Evolutionary conservation across 1,140 invertebrate species (phyloP), one percentile per base, ranked within the genome.

Genomic region (Trypoxylus dichotomus): DNA sequence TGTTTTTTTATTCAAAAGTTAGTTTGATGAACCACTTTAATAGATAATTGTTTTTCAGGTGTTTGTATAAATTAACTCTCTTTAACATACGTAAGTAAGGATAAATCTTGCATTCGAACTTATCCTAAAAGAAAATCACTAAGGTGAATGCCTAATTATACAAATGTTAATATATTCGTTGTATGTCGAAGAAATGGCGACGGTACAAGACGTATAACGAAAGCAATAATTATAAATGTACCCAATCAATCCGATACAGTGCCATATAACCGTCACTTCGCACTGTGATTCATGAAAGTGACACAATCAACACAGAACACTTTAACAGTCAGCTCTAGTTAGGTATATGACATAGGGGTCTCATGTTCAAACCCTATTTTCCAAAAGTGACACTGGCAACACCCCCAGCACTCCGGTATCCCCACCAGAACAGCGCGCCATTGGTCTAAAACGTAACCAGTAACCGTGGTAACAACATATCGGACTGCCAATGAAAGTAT

Each of bases 241-340:
- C 24, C 60, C 60, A 74, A 74, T 74, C 72, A 74, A 74, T 74
- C 72, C n/a, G 72, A 74, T 74, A 74, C 72, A 19, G 72, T 74
- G 41, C 72, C 60, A 29, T 41, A 42, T 74, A 74, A 74, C 72
- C 41, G 72, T 74, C 72, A 43, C 32, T 74, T 74, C 41, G 27
- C 41, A 68, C 60, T 13, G 41, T 43, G 72, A 74, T 43, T 74
- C 72, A 74, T 74, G 72, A 74, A 74, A 74, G 72, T 74, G 72
- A 74, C 72, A 74, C 72, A 74, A 37, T 41, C 72, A 74, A 74
- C 72, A 74, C 15, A 74, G 72, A 74, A 74, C 84, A 85, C 84
- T 85, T 85, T 85, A 85, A 81, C 81, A 81, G 82, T 85, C 84
- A 84, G 80, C 81, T 85, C 81, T 83, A 84, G 84, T 85, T 84